Base-by-base conservation (phyloP, 2,888 invertebrate species). In the Sesia bembeciformis region DNA sequence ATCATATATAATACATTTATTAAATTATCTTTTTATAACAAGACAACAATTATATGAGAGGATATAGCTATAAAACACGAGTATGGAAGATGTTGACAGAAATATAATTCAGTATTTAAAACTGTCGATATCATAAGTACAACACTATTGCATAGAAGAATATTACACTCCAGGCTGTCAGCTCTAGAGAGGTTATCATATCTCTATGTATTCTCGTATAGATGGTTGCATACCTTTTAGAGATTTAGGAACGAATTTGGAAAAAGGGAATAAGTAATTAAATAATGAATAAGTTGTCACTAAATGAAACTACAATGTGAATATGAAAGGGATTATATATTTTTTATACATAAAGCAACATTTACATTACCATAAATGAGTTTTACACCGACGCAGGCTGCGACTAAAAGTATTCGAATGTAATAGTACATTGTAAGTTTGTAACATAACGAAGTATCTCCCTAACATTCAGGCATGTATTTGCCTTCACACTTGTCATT, bases 331-430 rank as follows among this genome's bases (percentile, higher is more conserved):
- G 89, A 89, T 88, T 88, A 89, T 88, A 88, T 87, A 89, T 87
- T 90, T 49, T 88, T 83, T 90, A 89, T 85, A 90, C 87, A 88
- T 89, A 88, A 90, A 90, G 90, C 90, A 89, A 90, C 90, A 90
- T 89, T 88, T 85, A 88, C 84, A 86, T 85, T 85, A 76, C 80
- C 82, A 84, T 59, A 86, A 84, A 85, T 78, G 77, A 83, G 84
- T 84, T 80, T 76, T 65, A 73, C 72, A 70, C 78, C 80, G 76
- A 65, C 79, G 76, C 74, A 57, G 55, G 69, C 73, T 74, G 67
- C 76, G 70, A 75, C 70, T 74, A 78, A 76, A 81, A 80, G 85
- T 86, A 87, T 81, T 84, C 83, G 88, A 90, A 89, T 89, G 90
- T 90, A 87, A 85, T 83, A 89, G 87, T 84, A 86, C 78, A 77